These are phyloP conservation scores for Haemorhous mexicanus DNA, from an alignment of 2,113 vertebrate species.

Conservation along the genomic window DNA sequence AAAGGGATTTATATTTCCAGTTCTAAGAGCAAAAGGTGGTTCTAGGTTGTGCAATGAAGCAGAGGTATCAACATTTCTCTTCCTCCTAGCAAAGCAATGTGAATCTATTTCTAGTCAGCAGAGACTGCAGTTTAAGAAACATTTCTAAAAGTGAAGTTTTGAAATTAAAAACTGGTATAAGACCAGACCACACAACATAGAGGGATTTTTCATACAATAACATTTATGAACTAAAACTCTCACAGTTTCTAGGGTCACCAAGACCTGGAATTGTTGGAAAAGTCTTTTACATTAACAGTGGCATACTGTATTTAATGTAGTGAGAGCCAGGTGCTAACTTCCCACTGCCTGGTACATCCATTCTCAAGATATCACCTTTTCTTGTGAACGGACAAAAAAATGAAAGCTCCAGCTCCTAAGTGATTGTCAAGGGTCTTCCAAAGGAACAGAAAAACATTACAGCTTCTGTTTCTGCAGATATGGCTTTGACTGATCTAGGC, in stretches of 20 bases:
- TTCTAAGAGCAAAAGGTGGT: neutral
- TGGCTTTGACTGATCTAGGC: neutral
- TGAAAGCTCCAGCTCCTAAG: neutral
- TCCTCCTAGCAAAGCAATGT: neutral
- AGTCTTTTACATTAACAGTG: neutral
- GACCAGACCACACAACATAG: neutral
- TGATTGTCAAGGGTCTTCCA: accelerated
- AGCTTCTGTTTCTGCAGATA: neutral
- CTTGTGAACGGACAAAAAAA: neutral
- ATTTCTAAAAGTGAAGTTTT: neutral
- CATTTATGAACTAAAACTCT: neutral
- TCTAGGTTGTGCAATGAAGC: neutral
- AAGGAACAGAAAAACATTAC: neutral
- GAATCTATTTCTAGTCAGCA: neutral
- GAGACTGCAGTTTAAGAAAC: neutral
- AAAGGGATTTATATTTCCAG: neutral
- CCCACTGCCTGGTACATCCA: neutral
- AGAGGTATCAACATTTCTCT: accelerated
- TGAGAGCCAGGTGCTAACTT: neutral
- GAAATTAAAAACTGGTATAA: neutral
- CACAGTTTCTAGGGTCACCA: neutral
- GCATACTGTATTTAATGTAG: neutral
- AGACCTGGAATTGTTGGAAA: neutral
- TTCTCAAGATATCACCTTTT: neutral
- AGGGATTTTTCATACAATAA: neutral